Conservation (phyloP, 2,888 invertebrate genomes). For the Nomada fucata region DNA sequence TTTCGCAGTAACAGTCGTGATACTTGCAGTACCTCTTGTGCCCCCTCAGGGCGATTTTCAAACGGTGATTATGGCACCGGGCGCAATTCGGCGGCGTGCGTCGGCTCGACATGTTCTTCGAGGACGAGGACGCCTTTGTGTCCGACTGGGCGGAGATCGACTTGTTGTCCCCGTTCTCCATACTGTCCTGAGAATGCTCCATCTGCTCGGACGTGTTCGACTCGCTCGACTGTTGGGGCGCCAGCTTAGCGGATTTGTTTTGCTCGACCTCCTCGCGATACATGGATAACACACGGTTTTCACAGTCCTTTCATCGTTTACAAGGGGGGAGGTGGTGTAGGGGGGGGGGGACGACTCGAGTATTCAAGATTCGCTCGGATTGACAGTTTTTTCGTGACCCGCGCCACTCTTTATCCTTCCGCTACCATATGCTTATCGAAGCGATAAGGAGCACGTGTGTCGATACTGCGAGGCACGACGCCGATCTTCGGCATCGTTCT, state of each 20-base stretch:
- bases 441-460: neutral
- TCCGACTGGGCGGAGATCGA: conserved; percentile 1
- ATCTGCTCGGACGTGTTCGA: conserved; percentile 5
- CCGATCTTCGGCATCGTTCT: conserved; percentile 5
- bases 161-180: conserved; percentile 41
- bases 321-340: too few species aligned
- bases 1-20: conserved; percentile 93
- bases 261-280: neutral
- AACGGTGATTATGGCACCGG: conserved; percentile 95
- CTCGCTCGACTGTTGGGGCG: neutral
- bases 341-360: too few species aligned
- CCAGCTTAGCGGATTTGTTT: conserved; percentile 8
- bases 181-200: conserved; percentile 25
- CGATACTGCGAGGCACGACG: neutral
- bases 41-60: conserved; percentile 94
- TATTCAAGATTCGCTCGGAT: too few species aligned
- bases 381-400: neutral
- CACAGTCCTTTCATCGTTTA: neutral
- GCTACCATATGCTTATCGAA: neutral
- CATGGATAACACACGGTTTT: neutral
- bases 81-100: conserved; percentile 47
- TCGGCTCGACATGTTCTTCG: neutral
- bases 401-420: neutral
- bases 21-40: conserved; percentile 96
- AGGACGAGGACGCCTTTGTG: conserved; percentile 32